Conservation (phyloP, 2,113 vertebrate species). For the Lanius ludovicianus region DNA sequence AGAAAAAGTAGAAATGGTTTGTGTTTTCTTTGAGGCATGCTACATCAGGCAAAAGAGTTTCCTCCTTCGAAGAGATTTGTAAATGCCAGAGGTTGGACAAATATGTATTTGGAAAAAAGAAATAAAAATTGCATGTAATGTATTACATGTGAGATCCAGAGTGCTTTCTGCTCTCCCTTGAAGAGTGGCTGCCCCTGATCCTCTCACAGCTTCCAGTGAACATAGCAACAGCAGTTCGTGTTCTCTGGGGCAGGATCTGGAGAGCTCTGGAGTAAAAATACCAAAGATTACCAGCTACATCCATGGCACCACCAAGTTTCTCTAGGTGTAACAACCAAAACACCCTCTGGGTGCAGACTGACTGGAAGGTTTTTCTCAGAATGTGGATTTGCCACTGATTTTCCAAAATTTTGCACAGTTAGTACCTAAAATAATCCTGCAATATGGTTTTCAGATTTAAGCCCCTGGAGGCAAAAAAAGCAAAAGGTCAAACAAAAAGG, state of each 20-base stretch:
- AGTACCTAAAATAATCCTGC: not conserved
- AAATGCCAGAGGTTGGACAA: not conserved
- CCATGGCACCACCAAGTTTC: not conserved
- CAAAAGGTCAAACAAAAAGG: not conserved
- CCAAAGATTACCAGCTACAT: not conserved
- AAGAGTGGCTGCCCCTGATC: not conserved
- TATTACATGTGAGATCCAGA: not conserved
- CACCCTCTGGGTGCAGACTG: not conserved
- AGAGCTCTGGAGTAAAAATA: not conserved
- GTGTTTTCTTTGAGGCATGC: not conserved
- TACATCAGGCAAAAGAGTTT: not conserved
- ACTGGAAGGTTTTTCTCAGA: not conserved
- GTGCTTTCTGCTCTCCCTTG: not conserved
- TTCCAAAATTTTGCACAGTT: not conserved
- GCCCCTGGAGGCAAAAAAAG: not conserved
- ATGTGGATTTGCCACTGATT: not conserved
- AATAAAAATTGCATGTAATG: fast-evolving
- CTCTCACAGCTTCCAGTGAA: not conserved
- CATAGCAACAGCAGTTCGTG: fast-evolving
- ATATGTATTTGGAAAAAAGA: not conserved
- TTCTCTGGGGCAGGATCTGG: not conserved
- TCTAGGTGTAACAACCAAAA: not conserved
- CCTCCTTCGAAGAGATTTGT: not conserved
- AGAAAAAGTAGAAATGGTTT: not conserved
- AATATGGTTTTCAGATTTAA: not conserved